Percentiles rank a stretch among this genome's conserved stretches.
Conservation (phyloP, 2,888 invertebrate genomes). For the Cryptocheilus praepositus region DNA sequence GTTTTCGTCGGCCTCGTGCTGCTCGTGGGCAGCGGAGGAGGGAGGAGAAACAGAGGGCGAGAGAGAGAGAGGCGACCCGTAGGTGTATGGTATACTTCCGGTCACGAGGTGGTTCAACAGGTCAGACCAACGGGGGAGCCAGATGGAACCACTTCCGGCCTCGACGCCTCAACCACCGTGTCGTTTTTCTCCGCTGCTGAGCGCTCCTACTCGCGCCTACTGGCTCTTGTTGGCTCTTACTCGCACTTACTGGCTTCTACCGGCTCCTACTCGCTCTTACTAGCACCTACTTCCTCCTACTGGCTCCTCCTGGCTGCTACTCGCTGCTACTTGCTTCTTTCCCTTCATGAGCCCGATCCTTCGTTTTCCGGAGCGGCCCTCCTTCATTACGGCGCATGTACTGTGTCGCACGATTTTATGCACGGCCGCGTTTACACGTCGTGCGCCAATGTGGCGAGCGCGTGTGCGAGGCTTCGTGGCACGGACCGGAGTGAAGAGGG, state of each 20-base stretch:
- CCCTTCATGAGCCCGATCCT: too few relatives aligned
- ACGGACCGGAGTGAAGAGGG: too few relatives aligned
- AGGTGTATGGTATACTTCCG: slow-evolving; percentile 72
- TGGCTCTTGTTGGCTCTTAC: slow-evolving; percentile 46
- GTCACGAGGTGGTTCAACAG: slow-evolving; percentile 75
- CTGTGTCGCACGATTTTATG: too few relatives aligned
- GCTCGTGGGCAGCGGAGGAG: not conserved
- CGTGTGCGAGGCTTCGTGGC: not conserved
- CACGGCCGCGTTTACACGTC: too few relatives aligned
- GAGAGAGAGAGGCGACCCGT: slow-evolving; percentile 53
- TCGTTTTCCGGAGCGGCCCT: slow-evolving; percentile 5
- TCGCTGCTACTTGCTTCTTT: too few relatives aligned
- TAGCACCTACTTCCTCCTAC: too few relatives aligned
- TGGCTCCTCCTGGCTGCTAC: too few relatives aligned
- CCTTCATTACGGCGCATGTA: too few relatives aligned
- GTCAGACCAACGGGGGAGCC: slow-evolving; percentile 73
- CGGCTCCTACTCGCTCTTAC: too few relatives aligned
- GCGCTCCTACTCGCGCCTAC: slow-evolving; percentile 14
- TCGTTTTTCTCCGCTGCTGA: slow-evolving; percentile 17
- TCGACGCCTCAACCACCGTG: slow-evolving; percentile 24
- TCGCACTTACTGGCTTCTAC: slow-evolving; percentile 24
- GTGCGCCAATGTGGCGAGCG: too few relatives aligned
- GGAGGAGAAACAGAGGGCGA: not conserved
- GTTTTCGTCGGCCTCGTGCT: slow-evolving; percentile 50
- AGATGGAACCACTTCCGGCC: slow-evolving; percentile 75